Evolutionary conservation across 2,888 invertebrate genomes (phyloP).

Genomic region (Noctua fimbriata): DNA sequence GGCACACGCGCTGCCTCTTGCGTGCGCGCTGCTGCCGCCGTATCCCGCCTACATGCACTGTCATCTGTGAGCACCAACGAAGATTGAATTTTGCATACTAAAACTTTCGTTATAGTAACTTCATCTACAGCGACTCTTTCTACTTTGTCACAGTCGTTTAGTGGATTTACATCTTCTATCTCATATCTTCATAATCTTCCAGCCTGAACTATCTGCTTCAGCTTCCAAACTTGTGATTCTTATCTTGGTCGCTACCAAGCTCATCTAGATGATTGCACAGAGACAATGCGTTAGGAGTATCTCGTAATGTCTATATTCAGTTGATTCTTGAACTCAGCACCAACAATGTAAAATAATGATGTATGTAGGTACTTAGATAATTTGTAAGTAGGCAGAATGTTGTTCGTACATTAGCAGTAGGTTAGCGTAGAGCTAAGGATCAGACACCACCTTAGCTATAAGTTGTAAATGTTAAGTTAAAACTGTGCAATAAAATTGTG

Average conservation of each 20-base stretch:
- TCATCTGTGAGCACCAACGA: slow-evolving; percentile 76
- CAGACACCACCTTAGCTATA: slow-evolving; percentile 3
- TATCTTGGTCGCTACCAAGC: not conserved
- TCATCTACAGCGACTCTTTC: not conserved
- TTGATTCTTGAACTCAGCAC: not conserved
- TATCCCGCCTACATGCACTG: slow-evolving; percentile 88
- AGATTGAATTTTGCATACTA: not conserved
- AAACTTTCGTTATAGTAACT: not conserved
- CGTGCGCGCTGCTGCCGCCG: slow-evolving; percentile 85
- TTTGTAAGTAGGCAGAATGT: slow-evolving; percentile 3
- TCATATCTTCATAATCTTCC: not conserved
- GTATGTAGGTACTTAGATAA: not conserved
- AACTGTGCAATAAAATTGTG: slow-evolving; percentile 57
- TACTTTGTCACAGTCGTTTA: not conserved
- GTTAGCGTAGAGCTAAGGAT: not conserved
- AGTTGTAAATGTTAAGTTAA: slow-evolving; percentile 34
- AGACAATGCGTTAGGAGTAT: not conserved
- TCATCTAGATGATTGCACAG: not conserved
- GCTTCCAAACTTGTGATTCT: not conserved
- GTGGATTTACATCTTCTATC: not conserved
- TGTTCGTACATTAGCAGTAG: not conserved
- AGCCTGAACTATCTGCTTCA: not conserved
- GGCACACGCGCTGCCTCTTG: slow-evolving; percentile 83
- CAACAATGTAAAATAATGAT: not conserved
- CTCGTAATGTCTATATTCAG: not conserved